phyloP scores from a whole-genome alignment of 2,797 vertebrate species.

The Lagocephalus sceleratus region DNA sequence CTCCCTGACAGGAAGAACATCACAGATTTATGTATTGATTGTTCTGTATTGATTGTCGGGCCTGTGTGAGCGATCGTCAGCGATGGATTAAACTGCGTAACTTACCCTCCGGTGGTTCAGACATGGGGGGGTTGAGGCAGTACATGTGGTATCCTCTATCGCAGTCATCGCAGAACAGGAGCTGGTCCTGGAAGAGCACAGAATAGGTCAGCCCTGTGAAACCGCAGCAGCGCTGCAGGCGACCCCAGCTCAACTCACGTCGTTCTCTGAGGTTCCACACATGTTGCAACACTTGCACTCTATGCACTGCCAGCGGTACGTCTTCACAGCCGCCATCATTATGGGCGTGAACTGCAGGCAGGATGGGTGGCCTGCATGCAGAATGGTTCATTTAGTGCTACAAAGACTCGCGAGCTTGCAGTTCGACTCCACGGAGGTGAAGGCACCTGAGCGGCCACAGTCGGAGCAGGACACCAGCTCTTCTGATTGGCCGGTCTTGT shows the following conservation, averaged over 20 bases:
- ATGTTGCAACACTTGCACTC: constrained; percentile 98
- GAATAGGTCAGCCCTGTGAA: background rate
- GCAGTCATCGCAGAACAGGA: constrained; percentile 92
- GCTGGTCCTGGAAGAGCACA: constrained; percentile 71
- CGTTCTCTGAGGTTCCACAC: constrained; percentile 94
- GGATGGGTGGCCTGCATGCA: constrained; percentile 84
- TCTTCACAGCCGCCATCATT: constrained; percentile 97
- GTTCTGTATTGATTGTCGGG: too few species aligned
- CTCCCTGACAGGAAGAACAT: constrained; percentile 77
- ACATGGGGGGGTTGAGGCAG: constrained; percentile 90
- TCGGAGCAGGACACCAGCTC: constrained; percentile 95
- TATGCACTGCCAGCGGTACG: constrained; percentile 96
- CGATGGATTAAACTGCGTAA: background rate
- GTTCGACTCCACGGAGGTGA: too few species aligned
- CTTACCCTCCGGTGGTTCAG: constrained; percentile 93
- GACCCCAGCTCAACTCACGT: constrained; percentile 73
- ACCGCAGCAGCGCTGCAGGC: background rate
- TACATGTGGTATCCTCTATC: constrained; percentile 97
- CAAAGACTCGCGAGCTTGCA: too few species aligned
- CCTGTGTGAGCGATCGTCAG: too few species aligned
- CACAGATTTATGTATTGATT: background rate
- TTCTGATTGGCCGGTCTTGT: constrained; percentile 91
- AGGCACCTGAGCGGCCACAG: constrained; percentile 89
- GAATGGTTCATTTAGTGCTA: too few species aligned
- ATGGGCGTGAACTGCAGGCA: constrained; percentile 95